Evolutionary conservation across 1,140 invertebrate species (phyloP), one percentile per base, ranked within the genome.

Genomic region (Chionoecetes opilio): DNA sequence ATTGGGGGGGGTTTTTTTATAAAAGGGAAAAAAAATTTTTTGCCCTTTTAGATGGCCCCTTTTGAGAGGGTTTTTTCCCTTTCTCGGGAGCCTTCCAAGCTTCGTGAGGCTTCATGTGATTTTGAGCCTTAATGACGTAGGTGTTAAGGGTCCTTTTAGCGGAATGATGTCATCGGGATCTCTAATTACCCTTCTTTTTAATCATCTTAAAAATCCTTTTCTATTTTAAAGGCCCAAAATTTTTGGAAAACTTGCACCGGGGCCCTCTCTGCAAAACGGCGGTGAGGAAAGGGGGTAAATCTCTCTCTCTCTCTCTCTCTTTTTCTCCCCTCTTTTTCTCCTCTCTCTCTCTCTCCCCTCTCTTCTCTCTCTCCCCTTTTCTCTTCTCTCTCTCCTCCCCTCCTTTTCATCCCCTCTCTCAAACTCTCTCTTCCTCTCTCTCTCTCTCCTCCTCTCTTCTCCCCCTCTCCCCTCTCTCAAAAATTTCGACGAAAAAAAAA

Each of bases 141-240:
- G 86, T 29, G 35, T n/a, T 53, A 89, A 75, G 85, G 85, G 14
- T 37, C 38, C 14, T 75, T 37, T 35, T 37, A 26, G n/a, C 17
- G 34, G 37, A 31, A n/a, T 63, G 88, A 34, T 46, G 82, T 88
- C 63, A 91, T 90, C 92, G 82, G 32, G 84, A 91, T 86, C 92
- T 87, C 84, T 95, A 95, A 95, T 95, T 95, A 95, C 90, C 94
- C 94, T 82, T 95, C 94, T 95, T 95, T n/a, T 95, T 90, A 95
- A 95, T 95, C 94, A 95, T 95, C 90, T 95, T 95, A 95, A 95
- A 92, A 95, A 95, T 41, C 82, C 94, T 87, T n/a, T 90, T 94
- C 88, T 95, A 88, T 95, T 95, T 95, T 95, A 95, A n/a, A n/a
- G 94, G 87, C 46, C 94, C 88, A 85, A 95, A n/a, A n/a, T n/a